Conservation (phyloP, 2,888 invertebrate genomes). For the Tenthredo amoena region DNA sequence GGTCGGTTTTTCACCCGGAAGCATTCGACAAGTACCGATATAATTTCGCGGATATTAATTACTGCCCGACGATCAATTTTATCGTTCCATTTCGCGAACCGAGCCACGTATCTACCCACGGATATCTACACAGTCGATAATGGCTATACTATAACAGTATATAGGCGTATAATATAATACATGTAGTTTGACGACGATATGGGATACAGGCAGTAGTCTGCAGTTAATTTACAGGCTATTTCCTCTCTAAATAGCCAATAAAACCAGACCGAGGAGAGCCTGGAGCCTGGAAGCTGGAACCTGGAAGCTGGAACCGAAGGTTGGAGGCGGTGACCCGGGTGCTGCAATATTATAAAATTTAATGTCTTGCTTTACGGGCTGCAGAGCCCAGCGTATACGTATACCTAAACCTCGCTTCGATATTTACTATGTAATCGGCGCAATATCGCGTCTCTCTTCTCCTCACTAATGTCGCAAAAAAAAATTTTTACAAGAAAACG, state of each 20-base stretch:
- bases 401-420: conserved; percentile 65
- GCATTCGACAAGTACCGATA: no score
- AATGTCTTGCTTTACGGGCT: conserved; percentile 77
- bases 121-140: conserved; percentile 25
- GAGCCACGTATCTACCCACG: background rate
- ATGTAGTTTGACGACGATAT: conserved; percentile 50
- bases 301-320: conserved; percentile 53
- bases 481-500: background rate
- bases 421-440: conserved; percentile 76
- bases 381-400: conserved; percentile 65
- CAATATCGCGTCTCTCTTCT: conserved; percentile 62
- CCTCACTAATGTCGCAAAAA: background rate
- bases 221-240: conserved; percentile 78
- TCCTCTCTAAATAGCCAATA: conserved; percentile 78
- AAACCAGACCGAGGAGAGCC: conserved; percentile 63
- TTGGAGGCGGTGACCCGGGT: conserved; percentile 63
- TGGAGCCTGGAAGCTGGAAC: conserved; percentile 38
- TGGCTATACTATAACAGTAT: background rate
- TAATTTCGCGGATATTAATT: background rate
- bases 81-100: conserved; percentile 1
- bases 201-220: conserved; percentile 66
- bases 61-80: conserved; percentile 27
- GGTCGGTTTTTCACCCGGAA: no score
- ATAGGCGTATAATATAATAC: background rate
- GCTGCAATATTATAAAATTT: conserved; percentile 78